Conservation (phyloP, 2,797 vertebrate genomes). For the Hemitrygon akajei region DNA sequence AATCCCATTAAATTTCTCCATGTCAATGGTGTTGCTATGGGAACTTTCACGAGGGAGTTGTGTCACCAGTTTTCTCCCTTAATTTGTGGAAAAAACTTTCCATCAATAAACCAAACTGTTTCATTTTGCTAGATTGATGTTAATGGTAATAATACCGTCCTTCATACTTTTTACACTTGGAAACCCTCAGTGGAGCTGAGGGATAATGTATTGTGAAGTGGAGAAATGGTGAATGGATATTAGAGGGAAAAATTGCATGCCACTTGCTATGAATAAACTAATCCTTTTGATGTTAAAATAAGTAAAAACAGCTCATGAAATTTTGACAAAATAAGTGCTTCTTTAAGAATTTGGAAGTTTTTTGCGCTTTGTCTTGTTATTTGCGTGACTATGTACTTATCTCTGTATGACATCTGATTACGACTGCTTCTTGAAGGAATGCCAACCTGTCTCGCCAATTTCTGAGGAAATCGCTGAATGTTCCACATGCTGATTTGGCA, state of each 20-base stretch:
- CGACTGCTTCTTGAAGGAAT: background rate
- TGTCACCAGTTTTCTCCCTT: background rate
- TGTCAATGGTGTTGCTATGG: no score
- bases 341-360: background rate
- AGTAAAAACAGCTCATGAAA: background rate
- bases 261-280: background rate
- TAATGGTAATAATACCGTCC: background rate
- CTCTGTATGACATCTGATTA: background rate
- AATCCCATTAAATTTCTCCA: no score
- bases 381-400: slow-evolving; percentile 1
- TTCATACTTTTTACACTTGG: background rate
- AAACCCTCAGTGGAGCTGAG: background rate
- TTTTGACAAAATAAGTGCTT: background rate
- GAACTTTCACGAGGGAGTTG: no score
- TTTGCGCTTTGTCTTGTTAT: background rate
- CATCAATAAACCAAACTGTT: background rate
- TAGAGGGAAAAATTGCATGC: background rate
- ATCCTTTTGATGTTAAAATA: background rate
- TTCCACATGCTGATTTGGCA: background rate
- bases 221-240: no score
- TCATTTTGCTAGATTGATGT: background rate
- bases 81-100: no score
- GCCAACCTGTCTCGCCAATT: no score
- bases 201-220: no score
- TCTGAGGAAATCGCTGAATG: background rate